These are phyloP conservation scores for Drosophila pandora DNA, from an alignment of 1,140 invertebrate genomes.

Conservation along the genomic window DNA sequence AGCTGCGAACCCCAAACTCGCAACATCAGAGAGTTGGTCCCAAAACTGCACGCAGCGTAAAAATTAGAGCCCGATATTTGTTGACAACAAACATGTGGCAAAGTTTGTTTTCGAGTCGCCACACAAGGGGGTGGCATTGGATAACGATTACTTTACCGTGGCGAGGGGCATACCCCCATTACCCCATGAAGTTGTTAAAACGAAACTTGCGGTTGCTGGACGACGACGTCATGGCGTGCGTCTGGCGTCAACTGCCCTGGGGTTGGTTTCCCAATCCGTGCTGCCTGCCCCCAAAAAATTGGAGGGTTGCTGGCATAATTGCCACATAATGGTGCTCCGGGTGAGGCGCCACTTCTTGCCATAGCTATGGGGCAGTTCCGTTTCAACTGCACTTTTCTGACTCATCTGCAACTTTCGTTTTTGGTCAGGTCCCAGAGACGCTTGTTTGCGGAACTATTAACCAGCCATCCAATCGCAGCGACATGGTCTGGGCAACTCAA, in stretches of 20 bases:
- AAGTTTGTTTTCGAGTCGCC: constrained; percentile 47
- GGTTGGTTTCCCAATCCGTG: constrained; percentile 48
- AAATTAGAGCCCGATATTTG: constrained; percentile 70
- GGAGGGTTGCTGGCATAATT: constrained; percentile 65
- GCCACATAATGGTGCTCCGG: constrained; percentile 62
- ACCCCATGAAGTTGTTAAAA: constrained; percentile 56
- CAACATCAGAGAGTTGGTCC: not conserved
- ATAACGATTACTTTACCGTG: constrained; percentile 39
- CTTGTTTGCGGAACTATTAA: constrained; percentile 68
- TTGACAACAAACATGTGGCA: constrained; percentile 71
- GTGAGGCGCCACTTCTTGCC: constrained; percentile 31
- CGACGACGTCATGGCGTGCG: constrained; percentile 58
- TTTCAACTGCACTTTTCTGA: constrained; percentile 62
- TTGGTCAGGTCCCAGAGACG: constrained; percentile 11
- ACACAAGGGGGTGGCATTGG: constrained; percentile 23
- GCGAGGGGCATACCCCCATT: constrained; percentile 24
- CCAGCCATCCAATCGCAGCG: constrained; percentile 45
- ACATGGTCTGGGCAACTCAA: constrained; percentile 38
- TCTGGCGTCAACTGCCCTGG: constrained; percentile 51
- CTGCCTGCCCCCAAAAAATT: constrained; percentile 24
- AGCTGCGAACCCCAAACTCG: constrained; percentile 47
- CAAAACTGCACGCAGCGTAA: constrained; percentile 55
- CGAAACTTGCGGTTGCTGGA: constrained; percentile 47
- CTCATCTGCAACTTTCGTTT: constrained; percentile 68
- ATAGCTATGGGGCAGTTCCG: constrained; percentile 44